Evolutionary conservation across 2,797 vertebrate genomes (phyloP), one percentile per base, ranked within the genome.

Genomic region (Ctenopoma multispine): DNA sequence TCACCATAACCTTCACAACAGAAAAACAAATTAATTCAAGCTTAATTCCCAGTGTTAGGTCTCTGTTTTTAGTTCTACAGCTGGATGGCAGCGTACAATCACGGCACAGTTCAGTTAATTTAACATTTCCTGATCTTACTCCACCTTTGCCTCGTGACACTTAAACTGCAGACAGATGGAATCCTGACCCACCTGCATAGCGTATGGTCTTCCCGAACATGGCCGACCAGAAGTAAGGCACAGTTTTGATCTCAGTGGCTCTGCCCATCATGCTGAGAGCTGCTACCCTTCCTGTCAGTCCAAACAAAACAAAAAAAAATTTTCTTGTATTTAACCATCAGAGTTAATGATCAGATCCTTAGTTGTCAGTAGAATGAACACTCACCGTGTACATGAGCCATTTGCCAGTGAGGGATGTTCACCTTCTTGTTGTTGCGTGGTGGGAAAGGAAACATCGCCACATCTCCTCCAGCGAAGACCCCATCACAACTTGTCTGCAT

Each of bases 351-450:
- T 6, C 17, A 41, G 23, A 69, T 38, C 48, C n/a, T 49, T 5
- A 9, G 27, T 40, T 27, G 12, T n/a, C 27, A 61, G 14, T 3
- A 2, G 24, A 31, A 7, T 5, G 49, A 62, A 61, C 71, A 69
- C 96, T 87, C 88, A 99, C 98, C 98, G 1, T 99, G 97, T 47
- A 96, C 96, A 15, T 99, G 97, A 50, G 97, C 97, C 97, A 99
- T 99, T 91, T 99, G 98, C 98, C 98, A 99, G 90, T 99, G 97
- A 57, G 97, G 97, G 67, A 99, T 95, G 53, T 99, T 99, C 90
- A 97, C 96, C 90, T 97, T 99, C 93, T 98, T 97, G 74, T 96
- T 98, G 85, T 96, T 96, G 65, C 98, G 96, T 63, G 95, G 90
- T 2, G 93, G 92, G 72, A 99, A 87, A 0, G 98, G 98, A 89